phyloP scores from a whole-genome alignment of 2,888 invertebrate species.

The Sarcophaga carnaria region DNA sequence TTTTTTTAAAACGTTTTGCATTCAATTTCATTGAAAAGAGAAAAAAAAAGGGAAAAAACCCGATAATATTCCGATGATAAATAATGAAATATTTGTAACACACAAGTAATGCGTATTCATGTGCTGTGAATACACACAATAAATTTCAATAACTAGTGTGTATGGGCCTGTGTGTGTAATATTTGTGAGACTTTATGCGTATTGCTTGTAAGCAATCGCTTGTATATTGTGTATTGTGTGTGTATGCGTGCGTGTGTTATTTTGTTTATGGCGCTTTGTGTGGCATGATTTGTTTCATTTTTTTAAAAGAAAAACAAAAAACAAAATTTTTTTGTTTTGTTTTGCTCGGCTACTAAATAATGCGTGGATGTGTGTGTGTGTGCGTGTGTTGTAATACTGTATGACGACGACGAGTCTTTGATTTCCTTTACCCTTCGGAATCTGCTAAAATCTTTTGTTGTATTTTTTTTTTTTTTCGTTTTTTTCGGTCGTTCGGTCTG shows the following conservation, averaged over 20 bases:
- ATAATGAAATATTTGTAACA: no score
- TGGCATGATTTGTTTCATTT: slow-evolving; percentile 48
- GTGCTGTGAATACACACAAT: no score
- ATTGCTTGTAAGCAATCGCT: not conserved
- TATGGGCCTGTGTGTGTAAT: no score
- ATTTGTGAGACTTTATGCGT: not conserved
- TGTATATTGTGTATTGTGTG: no score
- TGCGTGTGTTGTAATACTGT: slow-evolving; percentile 31
- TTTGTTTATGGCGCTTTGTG: slow-evolving; percentile 50
- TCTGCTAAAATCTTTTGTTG: not conserved
- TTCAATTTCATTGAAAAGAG: no score
- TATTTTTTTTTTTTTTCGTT: not conserved
- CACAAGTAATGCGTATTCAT: no score
- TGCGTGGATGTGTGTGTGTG: not conserved
- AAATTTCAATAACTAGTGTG: no score
- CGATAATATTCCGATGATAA: no score
- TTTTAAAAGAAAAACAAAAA: not conserved
- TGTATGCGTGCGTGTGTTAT: slow-evolving; percentile 4
- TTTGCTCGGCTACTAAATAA: not conserved
- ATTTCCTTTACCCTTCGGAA: not conserved
- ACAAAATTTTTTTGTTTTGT: not conserved
- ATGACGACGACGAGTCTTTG: not conserved
- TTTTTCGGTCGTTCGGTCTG: not conserved
- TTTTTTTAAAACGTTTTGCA: no score
- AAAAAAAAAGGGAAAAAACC: no score